A percentile compares a stretch with the other conserved stretches of the same genome.
phyloP scores from a whole-genome alignment of 2,797 vertebrate species.

The Pipistrellus pipistrellus region DNA sequence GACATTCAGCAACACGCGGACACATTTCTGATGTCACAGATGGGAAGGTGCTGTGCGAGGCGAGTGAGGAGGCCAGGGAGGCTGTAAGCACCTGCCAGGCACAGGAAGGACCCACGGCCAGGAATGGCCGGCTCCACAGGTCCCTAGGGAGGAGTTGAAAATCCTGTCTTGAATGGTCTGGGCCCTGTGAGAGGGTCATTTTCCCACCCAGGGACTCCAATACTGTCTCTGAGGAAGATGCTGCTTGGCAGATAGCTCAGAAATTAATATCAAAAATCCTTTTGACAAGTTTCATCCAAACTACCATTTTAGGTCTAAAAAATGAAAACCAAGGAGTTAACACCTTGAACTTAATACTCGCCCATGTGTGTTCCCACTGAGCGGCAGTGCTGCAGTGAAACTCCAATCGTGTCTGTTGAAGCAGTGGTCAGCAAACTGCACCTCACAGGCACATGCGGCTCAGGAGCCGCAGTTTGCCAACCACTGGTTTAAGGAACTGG shows the following conservation, averaged over 20 bases:
- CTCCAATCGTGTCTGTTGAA: background rate
- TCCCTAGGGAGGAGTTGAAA: background rate
- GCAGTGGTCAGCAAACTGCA: too few relatives aligned
- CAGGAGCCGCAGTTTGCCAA: too few relatives aligned
- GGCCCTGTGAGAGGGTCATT: background rate
- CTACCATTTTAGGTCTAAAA: conserved; percentile 10
- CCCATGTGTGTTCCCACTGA: background rate
- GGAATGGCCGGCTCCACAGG: background rate
- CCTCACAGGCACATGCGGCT: too few relatives aligned
- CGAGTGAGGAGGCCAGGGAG: background rate
- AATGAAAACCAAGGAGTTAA: conserved; percentile 23
- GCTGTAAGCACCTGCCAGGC: background rate
- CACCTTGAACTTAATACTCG: background rate
- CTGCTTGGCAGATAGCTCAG: background rate
- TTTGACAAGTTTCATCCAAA: conserved; percentile 48
- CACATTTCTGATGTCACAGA: background rate
- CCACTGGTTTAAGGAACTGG: background rate
- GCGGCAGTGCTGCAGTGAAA: background rate
- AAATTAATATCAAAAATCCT: background rate
- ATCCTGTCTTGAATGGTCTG: background rate
- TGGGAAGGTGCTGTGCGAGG: background rate
- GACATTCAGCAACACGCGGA: background rate
- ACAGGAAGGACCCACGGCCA: background rate
- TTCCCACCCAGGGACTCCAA: background rate
- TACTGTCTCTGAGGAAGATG: background rate